Evolutionary conservation across 2,888 invertebrate species (phyloP).

Genomic region (Dorcus hopei): DNA sequence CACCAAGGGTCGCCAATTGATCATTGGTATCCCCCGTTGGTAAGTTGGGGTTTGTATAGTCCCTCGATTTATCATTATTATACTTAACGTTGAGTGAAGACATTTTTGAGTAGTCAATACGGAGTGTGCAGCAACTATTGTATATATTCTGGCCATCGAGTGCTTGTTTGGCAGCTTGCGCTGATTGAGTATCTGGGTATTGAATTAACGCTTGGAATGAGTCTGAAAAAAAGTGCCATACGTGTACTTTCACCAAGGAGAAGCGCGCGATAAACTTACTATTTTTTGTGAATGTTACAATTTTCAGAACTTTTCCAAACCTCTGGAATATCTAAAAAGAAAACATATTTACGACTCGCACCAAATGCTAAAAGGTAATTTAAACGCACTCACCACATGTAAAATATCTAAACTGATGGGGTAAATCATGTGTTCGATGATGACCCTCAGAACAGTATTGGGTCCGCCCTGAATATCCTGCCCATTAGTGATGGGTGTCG

Average conservation of each 20-base stretch:
- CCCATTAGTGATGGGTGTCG: constrained; percentile 47
- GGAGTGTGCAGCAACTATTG: constrained; percentile 98
- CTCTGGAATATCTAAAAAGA: constrained; percentile 88
- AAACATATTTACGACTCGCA: constrained; percentile 1
- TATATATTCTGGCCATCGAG: constrained; percentile 99
- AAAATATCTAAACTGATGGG: constrained; percentile 97
- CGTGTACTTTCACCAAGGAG: not conserved
- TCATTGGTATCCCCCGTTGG: constrained; percentile 86
- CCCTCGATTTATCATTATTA: constrained; percentile 99
- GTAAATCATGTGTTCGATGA: constrained; percentile 98
- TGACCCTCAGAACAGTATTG: constrained; percentile 95
- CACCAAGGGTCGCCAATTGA: constrained; percentile 55
- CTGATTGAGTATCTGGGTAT: constrained; percentile 94
- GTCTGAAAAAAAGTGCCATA: constrained; percentile 62
- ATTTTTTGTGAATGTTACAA: constrained; percentile 99
- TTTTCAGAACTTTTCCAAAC: constrained; percentile 98
- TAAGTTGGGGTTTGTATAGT: constrained; percentile 97
- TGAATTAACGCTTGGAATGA: constrained; percentile 99
- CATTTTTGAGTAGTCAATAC: constrained; percentile 99
- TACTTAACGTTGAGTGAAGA: constrained; percentile 97
- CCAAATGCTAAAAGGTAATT: too few relatives aligned
- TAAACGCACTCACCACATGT: constrained; percentile 63
- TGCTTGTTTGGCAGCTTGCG: constrained; percentile 95
- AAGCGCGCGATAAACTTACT: constrained; percentile 66
- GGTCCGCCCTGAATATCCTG: constrained; percentile 83